These are phyloP conservation scores for Corynorhinus townsendii DNA, from an alignment of 2,113 vertebrate genomes.

Conservation along the genomic window DNA sequence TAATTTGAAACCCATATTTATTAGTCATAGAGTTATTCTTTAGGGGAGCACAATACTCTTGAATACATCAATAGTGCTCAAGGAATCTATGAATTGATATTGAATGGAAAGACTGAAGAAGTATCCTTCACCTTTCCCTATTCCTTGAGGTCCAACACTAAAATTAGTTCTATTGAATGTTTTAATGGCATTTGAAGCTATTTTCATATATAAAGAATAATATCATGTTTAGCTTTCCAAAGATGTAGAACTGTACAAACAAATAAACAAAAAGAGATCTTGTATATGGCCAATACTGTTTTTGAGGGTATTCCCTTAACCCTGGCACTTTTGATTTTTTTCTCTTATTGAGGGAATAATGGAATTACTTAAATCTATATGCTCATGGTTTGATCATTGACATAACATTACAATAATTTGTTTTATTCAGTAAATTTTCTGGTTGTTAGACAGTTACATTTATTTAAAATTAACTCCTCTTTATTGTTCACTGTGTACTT, in stretches of 20 bases:
- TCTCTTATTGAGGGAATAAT: neutral
- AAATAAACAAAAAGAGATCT: neutral
- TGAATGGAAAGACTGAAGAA: neutral
- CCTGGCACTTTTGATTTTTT: neutral
- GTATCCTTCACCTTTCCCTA: neutral
- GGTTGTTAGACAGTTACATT: neutral
- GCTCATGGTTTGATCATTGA: neutral
- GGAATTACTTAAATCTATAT: slow-evolving; percentile 6
- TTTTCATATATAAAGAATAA: neutral
- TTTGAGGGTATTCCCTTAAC: neutral
- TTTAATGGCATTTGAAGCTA: neutral
- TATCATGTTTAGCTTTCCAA: neutral
- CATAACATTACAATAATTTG: neutral
- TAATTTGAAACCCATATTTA: neutral
- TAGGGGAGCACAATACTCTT: neutral
- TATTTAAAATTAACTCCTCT: neutral
- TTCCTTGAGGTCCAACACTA: neutral
- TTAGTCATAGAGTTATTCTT: neutral
- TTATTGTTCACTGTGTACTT: neutral
- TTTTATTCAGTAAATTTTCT: neutral
- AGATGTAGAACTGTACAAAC: neutral
- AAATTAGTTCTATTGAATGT: neutral
- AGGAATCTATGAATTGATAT: neutral
- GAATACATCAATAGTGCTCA: neutral
- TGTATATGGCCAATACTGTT: neutral